A percentile compares a stretch with the other conserved stretches of the same genome.
These are phyloP conservation scores for Macrophya annulata DNA, from an alignment of 2,888 invertebrate species.

Conservation along the genomic window DNA sequence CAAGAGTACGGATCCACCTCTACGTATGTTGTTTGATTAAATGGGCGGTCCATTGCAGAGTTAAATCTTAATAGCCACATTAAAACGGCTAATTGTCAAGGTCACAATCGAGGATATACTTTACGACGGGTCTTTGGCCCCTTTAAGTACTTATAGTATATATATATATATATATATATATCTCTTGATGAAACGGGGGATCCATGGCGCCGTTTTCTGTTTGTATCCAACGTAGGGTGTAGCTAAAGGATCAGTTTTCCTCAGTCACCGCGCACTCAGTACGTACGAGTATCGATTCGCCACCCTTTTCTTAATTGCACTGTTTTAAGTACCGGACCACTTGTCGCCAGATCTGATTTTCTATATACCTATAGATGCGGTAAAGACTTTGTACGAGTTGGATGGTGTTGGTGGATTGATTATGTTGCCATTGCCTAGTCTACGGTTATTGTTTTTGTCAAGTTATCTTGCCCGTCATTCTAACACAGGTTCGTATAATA, in stretches of 20 bases:
- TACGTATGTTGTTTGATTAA: conserved; percentile 21
- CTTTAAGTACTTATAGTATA: too few relatives aligned
- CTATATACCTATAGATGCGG: background rate
- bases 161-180: too few relatives aligned
- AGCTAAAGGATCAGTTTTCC: background rate
- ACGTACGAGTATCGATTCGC: background rate
- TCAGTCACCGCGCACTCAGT: background rate
- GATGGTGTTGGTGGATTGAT: background rate
- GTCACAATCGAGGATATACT: background rate
- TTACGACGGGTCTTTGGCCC: background rate
- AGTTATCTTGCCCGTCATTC: background rate
- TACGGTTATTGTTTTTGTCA: background rate
- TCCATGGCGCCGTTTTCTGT: conserved; percentile 9
- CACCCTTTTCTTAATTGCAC: conserved; percentile 20
- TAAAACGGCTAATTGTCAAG: conserved; percentile 34
- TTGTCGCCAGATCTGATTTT: conserved; percentile 11
- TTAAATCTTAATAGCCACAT: background rate
- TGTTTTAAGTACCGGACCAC: conserved; percentile 3
- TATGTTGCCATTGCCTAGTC: background rate
- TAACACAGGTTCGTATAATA: background rate
- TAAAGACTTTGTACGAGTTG: background rate
- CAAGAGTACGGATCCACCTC: background rate
- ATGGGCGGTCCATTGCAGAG: conserved; percentile 1
- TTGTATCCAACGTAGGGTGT: too few relatives aligned
- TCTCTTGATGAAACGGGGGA: background rate